Percentiles rank a stretch among this genome's conserved stretches.
phyloP scores from a whole-genome alignment of 2,797 vertebrate genomes.

The Danio albolineatus region DNA sequence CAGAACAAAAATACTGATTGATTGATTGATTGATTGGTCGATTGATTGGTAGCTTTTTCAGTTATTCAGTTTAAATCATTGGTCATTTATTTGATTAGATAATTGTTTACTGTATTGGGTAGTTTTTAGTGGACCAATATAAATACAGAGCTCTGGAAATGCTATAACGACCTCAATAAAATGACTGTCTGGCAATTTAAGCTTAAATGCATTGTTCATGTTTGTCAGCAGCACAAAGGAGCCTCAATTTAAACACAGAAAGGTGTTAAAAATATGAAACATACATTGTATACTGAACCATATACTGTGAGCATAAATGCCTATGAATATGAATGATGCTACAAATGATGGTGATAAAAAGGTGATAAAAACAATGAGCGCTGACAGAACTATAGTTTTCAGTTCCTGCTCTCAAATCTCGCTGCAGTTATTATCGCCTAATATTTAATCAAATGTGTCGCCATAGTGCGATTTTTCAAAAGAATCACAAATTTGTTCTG shows the following conservation, averaged over 20 bases:
- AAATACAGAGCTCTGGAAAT: no score
- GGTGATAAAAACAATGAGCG: background rate
- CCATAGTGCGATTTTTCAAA: background rate
- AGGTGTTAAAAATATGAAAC: constrained; percentile 45
- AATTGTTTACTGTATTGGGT: background rate
- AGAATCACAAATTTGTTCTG: background rate
- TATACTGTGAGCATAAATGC: background rate
- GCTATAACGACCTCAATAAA: background rate
- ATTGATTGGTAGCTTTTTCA: no score
- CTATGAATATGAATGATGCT: background rate
- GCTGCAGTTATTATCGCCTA: constrained; percentile 6
- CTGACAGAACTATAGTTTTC: constrained; percentile 5
- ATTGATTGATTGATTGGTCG: no score
- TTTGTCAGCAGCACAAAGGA: background rate
- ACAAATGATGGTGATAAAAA: background rate
- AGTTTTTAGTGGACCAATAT: no score
- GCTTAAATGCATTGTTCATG: background rate
- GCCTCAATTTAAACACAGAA: constrained; percentile 56
- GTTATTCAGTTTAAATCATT: no score
- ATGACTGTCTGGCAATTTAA: background rate
- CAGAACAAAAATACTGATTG: background rate
- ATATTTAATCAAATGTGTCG: constrained; percentile 34
- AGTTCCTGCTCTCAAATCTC: constrained; percentile 6
- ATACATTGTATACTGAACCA: background rate
- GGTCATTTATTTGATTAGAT: no score